phyloP scores from a whole-genome alignment of 2,113 vertebrate genomes.

The Rhea pennata region DNA sequence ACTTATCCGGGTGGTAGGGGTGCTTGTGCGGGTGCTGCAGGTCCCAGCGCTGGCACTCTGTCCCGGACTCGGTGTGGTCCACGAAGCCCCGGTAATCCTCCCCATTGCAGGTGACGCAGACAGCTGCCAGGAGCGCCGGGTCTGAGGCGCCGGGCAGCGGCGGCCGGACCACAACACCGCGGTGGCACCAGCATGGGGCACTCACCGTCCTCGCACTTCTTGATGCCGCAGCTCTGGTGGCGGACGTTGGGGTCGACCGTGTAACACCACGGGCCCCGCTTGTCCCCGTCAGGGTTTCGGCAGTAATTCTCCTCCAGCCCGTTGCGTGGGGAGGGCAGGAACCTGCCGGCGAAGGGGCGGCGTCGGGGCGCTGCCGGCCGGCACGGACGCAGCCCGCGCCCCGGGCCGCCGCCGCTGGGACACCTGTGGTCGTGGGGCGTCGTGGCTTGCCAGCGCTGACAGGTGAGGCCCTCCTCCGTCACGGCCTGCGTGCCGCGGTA shows the following conservation, averaged over 20 bases:
- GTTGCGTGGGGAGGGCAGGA: conserved; percentile 81
- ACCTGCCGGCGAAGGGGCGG: conserved; percentile 73
- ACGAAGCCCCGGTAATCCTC: conserved; percentile 91
- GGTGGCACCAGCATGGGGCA: accelerated
- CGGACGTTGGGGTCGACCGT: conserved; percentile 83
- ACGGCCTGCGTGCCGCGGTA: conserved; percentile 85
- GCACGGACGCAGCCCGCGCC: not conserved
- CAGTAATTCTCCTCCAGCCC: conserved; percentile 95
- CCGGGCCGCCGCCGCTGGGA: not conserved
- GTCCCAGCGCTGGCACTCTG: conserved; percentile 96
- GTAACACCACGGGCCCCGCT: conserved; percentile 94
- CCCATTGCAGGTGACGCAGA: conserved; percentile 91
- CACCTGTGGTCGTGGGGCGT: conserved; percentile 95
- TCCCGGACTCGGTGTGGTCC: conserved; percentile 86
- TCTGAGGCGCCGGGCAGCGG: too few species aligned
- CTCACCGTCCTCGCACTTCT: conserved; percentile 88
- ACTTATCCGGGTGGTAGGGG: conserved; percentile 93
- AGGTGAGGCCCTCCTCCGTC: conserved; percentile 82
- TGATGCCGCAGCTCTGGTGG: conserved; percentile 90
- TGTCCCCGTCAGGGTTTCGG: conserved; percentile 91
- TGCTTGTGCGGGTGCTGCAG: conserved; percentile 91
- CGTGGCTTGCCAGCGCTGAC: conserved; percentile 90
- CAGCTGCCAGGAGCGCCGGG: conserved; percentile 70
- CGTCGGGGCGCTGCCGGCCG: not conserved
- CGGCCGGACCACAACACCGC: too few species aligned